Evolutionary conservation across 92 coral and sea anemone genomes (phyloP).

Genomic region (Micromussa lordhowensis): DNA sequence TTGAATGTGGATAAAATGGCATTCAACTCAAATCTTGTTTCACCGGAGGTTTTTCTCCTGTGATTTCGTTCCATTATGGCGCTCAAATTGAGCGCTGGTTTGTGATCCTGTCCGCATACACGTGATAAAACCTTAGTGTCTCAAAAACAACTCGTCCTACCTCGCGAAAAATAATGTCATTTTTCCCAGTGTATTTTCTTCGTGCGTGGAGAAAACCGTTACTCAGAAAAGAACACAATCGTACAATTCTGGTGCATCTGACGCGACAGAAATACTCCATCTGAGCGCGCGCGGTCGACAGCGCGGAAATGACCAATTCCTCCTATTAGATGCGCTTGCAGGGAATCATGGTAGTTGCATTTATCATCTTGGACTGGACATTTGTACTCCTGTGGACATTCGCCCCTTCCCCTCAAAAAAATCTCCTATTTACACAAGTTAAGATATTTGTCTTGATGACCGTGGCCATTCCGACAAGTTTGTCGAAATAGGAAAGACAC

Average conservation of each 20-base stretch:
- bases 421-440: no score
- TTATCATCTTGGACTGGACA: no score
- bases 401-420: no score
- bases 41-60: conserved; percentile 5
- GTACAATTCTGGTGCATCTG: neutral
- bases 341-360: no score
- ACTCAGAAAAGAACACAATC: neutral
- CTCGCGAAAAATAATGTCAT: neutral
- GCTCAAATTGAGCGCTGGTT: neutral
- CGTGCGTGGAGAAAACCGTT: neutral
- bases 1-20: conserved; percentile 24
- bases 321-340: no score
- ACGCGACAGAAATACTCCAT: neutral
- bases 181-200: neutral
- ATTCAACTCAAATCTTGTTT: conserved; percentile 17
- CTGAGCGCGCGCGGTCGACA: neutral
- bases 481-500: no score
- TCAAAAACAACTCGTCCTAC: neutral
- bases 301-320: no score
- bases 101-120: neutral
- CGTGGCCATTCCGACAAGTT: no score
- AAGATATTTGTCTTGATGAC: no score
- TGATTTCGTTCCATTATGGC: neutral
- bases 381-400: no score
- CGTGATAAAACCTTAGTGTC: neutral